Evolutionary conservation across 2,888 invertebrate species (phyloP).

Genomic region (Rhagonycha lutea): DNA sequence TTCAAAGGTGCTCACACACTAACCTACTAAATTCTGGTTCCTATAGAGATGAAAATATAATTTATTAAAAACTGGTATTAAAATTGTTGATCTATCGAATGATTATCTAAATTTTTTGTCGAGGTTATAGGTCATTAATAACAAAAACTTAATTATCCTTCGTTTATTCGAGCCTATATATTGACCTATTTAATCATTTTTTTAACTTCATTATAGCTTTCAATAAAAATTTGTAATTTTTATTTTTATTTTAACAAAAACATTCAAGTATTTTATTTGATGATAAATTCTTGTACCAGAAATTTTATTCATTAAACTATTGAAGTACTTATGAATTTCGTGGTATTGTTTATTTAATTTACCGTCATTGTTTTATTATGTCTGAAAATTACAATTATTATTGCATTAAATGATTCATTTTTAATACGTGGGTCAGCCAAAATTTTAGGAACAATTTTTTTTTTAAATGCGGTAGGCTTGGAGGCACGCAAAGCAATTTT

Average conservation of each 20-base stretch:
- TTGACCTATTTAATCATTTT: not conserved
- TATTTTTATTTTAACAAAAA: too few species aligned
- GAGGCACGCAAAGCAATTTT: not conserved
- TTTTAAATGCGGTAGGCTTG: not conserved
- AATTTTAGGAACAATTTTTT: not conserved
- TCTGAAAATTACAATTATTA: not conserved
- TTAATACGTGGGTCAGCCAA: not conserved
- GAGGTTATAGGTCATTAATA: not conserved
- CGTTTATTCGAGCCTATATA: not conserved
- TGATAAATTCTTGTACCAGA: not conserved
- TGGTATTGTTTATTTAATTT: not conserved
- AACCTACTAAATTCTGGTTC: not conserved
- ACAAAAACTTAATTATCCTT: not conserved
- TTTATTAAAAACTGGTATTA: not conserved
- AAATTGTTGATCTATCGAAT: not conserved
- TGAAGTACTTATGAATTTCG: not conserved
- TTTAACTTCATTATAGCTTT: not conserved
- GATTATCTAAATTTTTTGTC: not conserved
- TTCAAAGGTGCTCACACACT: not conserved
- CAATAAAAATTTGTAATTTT: not conserved
- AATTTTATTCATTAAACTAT: not conserved
- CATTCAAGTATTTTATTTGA: not conserved
- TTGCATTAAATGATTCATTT: not conserved
- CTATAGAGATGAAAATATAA: not conserved
- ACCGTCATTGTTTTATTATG: not conserved